Conservation (phyloP, 2,113 vertebrate genomes). For the Picathartes gymnocephalus region DNA sequence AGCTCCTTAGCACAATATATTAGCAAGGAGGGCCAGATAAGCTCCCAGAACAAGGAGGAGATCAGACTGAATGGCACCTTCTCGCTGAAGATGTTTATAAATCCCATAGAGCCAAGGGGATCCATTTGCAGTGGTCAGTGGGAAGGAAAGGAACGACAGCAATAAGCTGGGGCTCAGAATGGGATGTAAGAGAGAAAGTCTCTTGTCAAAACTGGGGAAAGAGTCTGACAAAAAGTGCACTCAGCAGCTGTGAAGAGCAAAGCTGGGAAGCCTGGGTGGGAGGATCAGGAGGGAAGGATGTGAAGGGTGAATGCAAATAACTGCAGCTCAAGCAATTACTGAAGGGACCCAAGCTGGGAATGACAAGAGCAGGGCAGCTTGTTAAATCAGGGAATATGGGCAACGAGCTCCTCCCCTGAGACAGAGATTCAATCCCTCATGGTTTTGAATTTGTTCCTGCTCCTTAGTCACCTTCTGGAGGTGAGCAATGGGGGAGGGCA, state of each 20-base stretch:
- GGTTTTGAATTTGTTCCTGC: background rate
- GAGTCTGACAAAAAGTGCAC: background rate
- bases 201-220: background rate
- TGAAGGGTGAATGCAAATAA: background rate
- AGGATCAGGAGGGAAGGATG: background rate
- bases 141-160: background rate
- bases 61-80: background rate
- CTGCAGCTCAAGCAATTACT: background rate
- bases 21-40: background rate
- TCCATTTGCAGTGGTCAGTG: background rate
- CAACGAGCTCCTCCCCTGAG: background rate
- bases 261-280: background rate
- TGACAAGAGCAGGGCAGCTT: rapidly evolving
- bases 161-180: background rate
- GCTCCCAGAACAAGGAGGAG: background rate
- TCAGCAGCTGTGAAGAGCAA: background rate
- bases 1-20: background rate
- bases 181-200: background rate
- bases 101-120: background rate
- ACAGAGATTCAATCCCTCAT: background rate
- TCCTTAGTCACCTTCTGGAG: background rate
- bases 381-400: background rate
- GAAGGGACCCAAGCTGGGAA: background rate
- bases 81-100: background rate
- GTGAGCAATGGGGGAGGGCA: background rate